A percentile compares a stretch with the other conserved stretches of the same genome.
Conservation (phyloP, 2,797 vertebrate genomes). For the Acipenser oxyrinchus region DNA sequence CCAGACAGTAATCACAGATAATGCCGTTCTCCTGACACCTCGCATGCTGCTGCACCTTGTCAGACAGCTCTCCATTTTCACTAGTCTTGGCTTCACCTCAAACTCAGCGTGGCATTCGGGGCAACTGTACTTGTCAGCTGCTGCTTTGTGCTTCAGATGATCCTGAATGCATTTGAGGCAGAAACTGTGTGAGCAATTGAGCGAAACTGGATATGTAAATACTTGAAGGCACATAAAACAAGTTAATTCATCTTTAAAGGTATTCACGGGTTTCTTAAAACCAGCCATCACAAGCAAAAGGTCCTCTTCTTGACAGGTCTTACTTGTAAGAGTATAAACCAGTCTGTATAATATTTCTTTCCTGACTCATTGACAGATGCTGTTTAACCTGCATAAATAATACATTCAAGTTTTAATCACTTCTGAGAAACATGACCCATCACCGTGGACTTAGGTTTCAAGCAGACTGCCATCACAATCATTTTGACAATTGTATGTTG, state of each 20-base stretch:
- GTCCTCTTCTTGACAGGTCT: no score
- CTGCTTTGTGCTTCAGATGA: constrained; percentile 35
- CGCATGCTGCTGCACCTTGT: constrained; percentile 1
- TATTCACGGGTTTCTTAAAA: constrained; percentile 22
- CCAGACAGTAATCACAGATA: constrained; percentile 15
- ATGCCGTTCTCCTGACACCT: constrained; percentile 1
- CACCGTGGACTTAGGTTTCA: no score
- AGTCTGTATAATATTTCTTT: no score
- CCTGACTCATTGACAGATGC: no score
- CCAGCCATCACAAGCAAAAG: background rate
- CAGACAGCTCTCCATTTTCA: constrained; percentile 13
- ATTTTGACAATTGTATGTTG: no score
- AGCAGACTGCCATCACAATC: no score
- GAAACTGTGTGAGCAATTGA: constrained; percentile 23
- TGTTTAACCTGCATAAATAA: no score
- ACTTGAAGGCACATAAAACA: constrained; percentile 34
- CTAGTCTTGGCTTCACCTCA: constrained; percentile 25
- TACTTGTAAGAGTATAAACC: no score
- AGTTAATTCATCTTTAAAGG: constrained; percentile 30
- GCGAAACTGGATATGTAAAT: constrained; percentile 24
- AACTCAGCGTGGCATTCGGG: constrained; percentile 19
- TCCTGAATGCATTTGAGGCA: constrained; percentile 26
- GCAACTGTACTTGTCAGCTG: constrained; percentile 31
- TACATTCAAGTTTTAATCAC: no score
- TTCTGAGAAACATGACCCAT: no score